phyloP scores from a whole-genome alignment of 2,888 invertebrate genomes.

The Liposcelis brunnea region DNA sequence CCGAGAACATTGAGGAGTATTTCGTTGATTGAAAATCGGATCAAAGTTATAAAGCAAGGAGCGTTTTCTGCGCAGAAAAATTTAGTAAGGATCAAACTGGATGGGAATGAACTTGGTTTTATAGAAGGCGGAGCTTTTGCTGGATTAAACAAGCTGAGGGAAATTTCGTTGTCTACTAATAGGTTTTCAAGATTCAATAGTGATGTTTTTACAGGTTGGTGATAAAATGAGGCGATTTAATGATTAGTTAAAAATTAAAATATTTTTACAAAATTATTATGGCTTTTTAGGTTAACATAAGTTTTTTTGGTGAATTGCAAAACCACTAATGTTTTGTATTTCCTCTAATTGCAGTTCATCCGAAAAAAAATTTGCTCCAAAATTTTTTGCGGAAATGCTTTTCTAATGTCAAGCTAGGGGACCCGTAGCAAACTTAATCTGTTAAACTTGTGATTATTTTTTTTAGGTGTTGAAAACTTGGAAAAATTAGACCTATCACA shows the following conservation, averaged over 20 bases:
- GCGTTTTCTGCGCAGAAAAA: slow-evolving; percentile 52
- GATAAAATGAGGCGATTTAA: background rate
- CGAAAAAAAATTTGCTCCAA: too few species aligned
- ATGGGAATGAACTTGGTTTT: slow-evolving; percentile 53
- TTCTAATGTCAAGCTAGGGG: too few species aligned
- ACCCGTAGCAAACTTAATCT: slow-evolving; percentile 1
- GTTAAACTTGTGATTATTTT: slow-evolving; percentile 6
- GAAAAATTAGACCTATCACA: slow-evolving; percentile 68
- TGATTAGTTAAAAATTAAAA: background rate
- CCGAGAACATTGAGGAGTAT: slow-evolving; percentile 54
- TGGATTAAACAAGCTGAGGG: slow-evolving; percentile 45
- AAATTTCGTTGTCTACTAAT: slow-evolving; percentile 59
- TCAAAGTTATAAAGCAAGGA: slow-evolving; percentile 39
- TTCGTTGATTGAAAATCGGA: slow-evolving; percentile 60
- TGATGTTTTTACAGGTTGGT: slow-evolving; percentile 52
- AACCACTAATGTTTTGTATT: too few species aligned
- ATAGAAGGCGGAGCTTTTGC: slow-evolving; percentile 62
- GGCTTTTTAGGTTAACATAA: too few species aligned
- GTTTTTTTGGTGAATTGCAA: too few species aligned
- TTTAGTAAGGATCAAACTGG: slow-evolving; percentile 60
- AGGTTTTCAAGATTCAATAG: slow-evolving; percentile 64
- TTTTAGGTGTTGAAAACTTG: slow-evolving; percentile 47
- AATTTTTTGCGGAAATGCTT: too few species aligned
- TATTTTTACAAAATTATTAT: background rate
- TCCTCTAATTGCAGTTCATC: too few species aligned